Evolutionary conservation across 2,797 vertebrate species (phyloP), one percentile per base, ranked within the genome.

Genomic region (Channa striata): DNA sequence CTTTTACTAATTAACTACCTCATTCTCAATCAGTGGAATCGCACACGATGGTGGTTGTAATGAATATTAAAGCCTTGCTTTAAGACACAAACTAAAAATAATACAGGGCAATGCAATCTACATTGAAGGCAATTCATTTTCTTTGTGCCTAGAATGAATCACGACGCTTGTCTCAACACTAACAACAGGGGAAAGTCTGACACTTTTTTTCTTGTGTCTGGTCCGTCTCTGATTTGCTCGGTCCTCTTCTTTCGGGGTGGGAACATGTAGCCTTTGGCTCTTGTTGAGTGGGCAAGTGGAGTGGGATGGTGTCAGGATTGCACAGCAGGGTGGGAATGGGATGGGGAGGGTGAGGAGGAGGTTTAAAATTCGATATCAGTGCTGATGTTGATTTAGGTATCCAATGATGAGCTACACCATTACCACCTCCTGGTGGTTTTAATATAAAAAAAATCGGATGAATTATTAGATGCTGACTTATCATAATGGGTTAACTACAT

Each of bases 101-200:
- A 42, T 8, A 8, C 14, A n/a, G 36, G 52, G 16, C 25, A 2
- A 30, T 2, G 25, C 25, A 30, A 30, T 30, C 25, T 30, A 30
- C 25, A 30, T 30, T 4, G 25, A 30, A 30, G 4, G 25, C 59
- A 60, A 54, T 62, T 54, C 6, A 13, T 13, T 42, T 42, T 42
- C 16, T 67, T 65, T 65, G 58, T 77, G 62, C 61, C 43, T 21
- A 40, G 48, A 57, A 47, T 69, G 78, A 83, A 34, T 72, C 67
- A 65, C 6, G 30, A 30, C 34, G 59, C 68, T 54, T 17, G 21
- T 68, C 54, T 39, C 49, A 51, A 49, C 67, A 44, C 20, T 2
- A 56, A 76, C 59, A 62, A 74, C 77, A 61, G 25, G 8, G 7
- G 49, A 66, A 69, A 50, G 70, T 70, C 74, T 49, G 30, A 67